Base-by-base conservation (phyloP, 2,888 invertebrate species). In the Synanthedon formicaeformis region DNA sequence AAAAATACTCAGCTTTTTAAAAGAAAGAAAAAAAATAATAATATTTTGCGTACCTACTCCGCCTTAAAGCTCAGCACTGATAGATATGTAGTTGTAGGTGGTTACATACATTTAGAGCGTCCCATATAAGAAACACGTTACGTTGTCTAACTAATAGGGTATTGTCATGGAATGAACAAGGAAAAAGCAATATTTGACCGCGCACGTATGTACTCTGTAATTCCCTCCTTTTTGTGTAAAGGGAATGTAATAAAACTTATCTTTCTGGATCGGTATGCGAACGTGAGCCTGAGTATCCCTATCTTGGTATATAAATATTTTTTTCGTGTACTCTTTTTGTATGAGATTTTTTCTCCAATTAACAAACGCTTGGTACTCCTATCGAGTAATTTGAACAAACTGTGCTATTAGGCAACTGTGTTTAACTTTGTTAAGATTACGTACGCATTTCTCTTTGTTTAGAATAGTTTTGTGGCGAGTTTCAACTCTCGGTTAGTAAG, bases 231-330 rank as follows among this genome's bases (percentile, higher is more conserved):
- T 66, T 72, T 73, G 71, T 68, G 8, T 34, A 34, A 23, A 60
- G 63, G 71, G 75, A 77, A 77, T 76, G 76, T 74, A 77, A 81
- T 82, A 77, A 79, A 80, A 79, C 69, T 73, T 76, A 75, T 74
- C 69, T 68, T 69, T 61, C 63, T 61, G 67, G 66, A 69, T 72
- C 69, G 71, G 69, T 65, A 69, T 67, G 71, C 71, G 69, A 34
- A 65, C 64, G 63, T 63, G 67, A 64, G 64, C 23, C 23, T 23
- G 59, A 55, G 14, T 16, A 13, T 49, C 49, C 45, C 49, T 49
- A 18, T 16, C 18, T 49, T 49, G 11, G 49, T 49, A 5, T 23
- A 23, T 8, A 34, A 49, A 16, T 14, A 12, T 49, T 49, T 16
- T 45, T 45, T 45, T 45, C 45, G 4, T 45, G 10, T 6, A 14